Percentiles rank a stretch among this genome's conserved stretches.
phyloP scores from a whole-genome alignment of 2,797 vertebrate species.

The Scleropages formosus region DNA sequence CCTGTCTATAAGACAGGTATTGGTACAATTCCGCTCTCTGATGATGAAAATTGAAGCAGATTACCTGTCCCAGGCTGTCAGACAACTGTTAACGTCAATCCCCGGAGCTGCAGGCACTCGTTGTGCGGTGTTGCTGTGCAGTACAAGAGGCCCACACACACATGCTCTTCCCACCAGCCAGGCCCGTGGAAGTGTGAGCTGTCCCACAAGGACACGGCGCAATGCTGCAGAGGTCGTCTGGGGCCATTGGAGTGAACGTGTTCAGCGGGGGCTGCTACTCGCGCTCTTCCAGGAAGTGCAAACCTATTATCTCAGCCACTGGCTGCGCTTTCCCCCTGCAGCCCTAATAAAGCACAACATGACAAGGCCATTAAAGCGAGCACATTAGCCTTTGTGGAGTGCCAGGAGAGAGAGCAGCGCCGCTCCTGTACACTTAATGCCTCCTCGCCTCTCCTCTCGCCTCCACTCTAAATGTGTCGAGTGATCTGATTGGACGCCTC shows the following conservation, averaged over 20 bases:
- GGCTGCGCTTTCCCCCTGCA: slow-evolving; percentile 1
- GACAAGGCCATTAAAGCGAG: slow-evolving; percentile 15
- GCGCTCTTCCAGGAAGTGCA: slow-evolving; percentile 22
- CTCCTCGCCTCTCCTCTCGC: not conserved
- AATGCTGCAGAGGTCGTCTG: not conserved
- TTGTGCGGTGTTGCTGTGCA: not conserved
- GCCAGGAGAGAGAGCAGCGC: not conserved
- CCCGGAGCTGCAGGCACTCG: no score
- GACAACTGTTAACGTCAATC: no score
- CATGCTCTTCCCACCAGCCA: not conserved
- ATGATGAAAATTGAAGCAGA: no score
- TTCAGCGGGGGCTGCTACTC: not conserved
- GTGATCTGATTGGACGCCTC: not conserved
- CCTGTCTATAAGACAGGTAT: no score
- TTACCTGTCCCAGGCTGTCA: no score
- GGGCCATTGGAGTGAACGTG: slow-evolving; percentile 6
- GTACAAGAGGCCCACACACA: not conserved
- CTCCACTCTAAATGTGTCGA: not conserved
- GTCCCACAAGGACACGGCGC: not conserved
- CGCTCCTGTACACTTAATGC: not conserved
- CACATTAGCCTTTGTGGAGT: slow-evolving; percentile 1
- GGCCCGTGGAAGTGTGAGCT: no score
- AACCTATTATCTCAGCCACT: slow-evolving; percentile 21
- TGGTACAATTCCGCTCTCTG: no score
- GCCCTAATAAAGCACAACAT: slow-evolving; percentile 23